A percentile compares a stretch with the other conserved stretches of the same genome.
Evolutionary conservation across 2,888 invertebrate species (phyloP).

Genomic region (Proisotoma minuta): DNA sequence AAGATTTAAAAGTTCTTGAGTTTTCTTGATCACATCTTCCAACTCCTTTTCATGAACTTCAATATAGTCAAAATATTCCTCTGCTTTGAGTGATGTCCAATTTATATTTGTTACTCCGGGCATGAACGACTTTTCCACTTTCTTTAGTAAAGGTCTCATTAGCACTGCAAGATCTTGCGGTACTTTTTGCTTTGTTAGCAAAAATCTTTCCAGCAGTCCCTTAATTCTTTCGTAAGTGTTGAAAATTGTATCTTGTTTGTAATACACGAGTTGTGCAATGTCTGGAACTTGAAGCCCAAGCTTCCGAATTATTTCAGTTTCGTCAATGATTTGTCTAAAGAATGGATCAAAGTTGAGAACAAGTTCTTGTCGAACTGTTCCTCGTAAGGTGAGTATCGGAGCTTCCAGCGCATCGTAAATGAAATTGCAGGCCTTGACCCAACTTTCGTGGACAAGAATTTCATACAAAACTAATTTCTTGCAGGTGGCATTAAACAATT

Average conservation of each 20-base stretch:
- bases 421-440: slow-evolving; percentile 39
- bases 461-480: slow-evolving; percentile 78
- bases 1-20: slow-evolving; percentile 39
- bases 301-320: slow-evolving; percentile 76
- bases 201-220: slow-evolving; percentile 57
- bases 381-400: slow-evolving; percentile 39
- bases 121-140: slow-evolving; percentile 64
- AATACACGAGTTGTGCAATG: slow-evolving; percentile 67
- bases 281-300: slow-evolving; percentile 70
- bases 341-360: slow-evolving; percentile 59
- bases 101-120: slow-evolving; percentile 72
- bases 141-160: slow-evolving; percentile 39
- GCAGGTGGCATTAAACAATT: slow-evolving; percentile 71
- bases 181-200: slow-evolving; percentile 34
- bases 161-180: slow-evolving; percentile 40
- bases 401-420: slow-evolving; percentile 45
- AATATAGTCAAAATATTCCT: slow-evolving; percentile 50
- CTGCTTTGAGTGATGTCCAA: slow-evolving; percentile 74
- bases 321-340: slow-evolving; percentile 60
- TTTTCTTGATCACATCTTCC: slow-evolving; percentile 39
- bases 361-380: slow-evolving; percentile 53
- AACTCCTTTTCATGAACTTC: slow-evolving; percentile 37
- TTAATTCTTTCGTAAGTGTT: slow-evolving; percentile 61
- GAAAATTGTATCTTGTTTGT: slow-evolving; percentile 66
- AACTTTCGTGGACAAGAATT: slow-evolving; percentile 70